Conservation (phyloP, 2,888 invertebrate genomes). For the Eledone cirrhosa region DNA sequence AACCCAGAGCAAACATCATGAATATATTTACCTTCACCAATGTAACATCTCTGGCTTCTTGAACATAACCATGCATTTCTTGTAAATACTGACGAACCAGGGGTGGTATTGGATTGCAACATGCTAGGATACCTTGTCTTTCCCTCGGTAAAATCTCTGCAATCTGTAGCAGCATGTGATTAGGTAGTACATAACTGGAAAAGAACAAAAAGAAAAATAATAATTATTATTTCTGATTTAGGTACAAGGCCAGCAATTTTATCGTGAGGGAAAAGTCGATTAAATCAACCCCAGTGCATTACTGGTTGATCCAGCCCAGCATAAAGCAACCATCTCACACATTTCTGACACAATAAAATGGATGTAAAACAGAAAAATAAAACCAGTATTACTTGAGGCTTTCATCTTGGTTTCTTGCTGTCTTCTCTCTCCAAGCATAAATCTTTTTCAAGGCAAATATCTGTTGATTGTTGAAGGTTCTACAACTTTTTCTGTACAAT, state of each 20-base stretch:
- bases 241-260: too few species aligned
- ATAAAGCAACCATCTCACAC: too few species aligned
- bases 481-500: constrained; percentile 81
- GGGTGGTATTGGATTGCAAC: constrained; percentile 93
- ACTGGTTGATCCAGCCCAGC: too few species aligned
- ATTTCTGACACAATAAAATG: too few species aligned
- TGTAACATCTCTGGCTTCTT: constrained; percentile 69
- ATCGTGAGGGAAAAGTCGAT: too few species aligned
- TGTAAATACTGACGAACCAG: constrained; percentile 73
- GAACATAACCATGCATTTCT: constrained; percentile 73
- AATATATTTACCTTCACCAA: constrained; percentile 40
- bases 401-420: constrained; percentile 89
- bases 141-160: constrained; percentile 88
- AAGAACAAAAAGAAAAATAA: constrained; percentile 31
- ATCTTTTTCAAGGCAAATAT: constrained; percentile 82
- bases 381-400: constrained; percentile 75
- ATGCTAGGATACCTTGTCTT: constrained; percentile 89
- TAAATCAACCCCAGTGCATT: too few species aligned
- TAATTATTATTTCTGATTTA: too few species aligned
- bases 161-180: constrained; percentile 93
- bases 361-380: too few species aligned
- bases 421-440: constrained; percentile 86
- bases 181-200: constrained; percentile 87
- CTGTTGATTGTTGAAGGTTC: constrained; percentile 85
- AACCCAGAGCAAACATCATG: not conserved